Evolutionary conservation across 2,113 vertebrate species (phyloP), one percentile per base, ranked within the genome.

Genomic region (Syngnathus scovelli): DNA sequence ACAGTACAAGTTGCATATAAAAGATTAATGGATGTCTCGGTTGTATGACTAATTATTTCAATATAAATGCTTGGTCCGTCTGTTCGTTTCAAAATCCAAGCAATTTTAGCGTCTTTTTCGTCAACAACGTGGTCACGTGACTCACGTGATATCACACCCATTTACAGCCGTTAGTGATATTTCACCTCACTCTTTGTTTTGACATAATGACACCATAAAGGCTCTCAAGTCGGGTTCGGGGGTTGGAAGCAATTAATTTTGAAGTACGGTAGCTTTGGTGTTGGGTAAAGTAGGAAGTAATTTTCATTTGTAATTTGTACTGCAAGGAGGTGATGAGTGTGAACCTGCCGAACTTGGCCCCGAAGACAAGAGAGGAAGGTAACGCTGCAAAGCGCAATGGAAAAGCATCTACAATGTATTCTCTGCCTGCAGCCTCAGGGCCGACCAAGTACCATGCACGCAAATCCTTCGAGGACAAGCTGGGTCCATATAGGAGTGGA

Each of bases 111-210:
- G 21, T 62, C 15, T 36, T 36, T 13, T 58, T 36, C 61, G 61
- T 44, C 37, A 39, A 38, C 58, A 36, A 19, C 58, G 38, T 43
- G 41, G 21, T 21, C 61, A 62, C 61, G 41, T 62, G 61, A 62
- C 44, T 21, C 61, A 62, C 61, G 21, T 62, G 61, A 62, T 62
- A 44, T 62, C 61, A 44, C 41, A 62, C 61, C 41, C 61, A 44
- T 44, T 43, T 62, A 27, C 61, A 21, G 41, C 13, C 41, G 21
- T 44, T 21, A 46, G 61, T 62, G 61, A 62, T 41, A 62, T 62
- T 23, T 44, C 41, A 2, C 41, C 21, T 44, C 61, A 27, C 61
- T 23, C 61, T 62, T 62, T 62, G 61, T 62, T 62, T 23, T 62
- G 61, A 13, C 41, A 27, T 44, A 27, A 44, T 62, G 61, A 62